These are phyloP conservation scores for Hippasteria phrygiana DNA, from an alignment of 53 echinoderm and acorn worm genomes.

Conservation along the genomic window DNA sequence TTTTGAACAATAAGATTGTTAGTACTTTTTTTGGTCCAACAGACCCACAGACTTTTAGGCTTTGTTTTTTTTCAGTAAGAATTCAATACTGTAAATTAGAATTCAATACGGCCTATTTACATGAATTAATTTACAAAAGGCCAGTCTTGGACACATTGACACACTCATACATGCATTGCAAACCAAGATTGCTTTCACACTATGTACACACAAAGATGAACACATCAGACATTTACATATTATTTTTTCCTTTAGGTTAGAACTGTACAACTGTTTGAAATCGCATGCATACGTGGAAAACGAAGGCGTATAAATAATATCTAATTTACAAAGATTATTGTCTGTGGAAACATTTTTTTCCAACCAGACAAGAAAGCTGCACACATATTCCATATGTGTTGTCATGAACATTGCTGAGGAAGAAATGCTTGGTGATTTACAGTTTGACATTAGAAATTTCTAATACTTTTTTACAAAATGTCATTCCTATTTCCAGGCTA, in stretches of 20 bases:
- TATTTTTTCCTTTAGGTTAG: background rate
- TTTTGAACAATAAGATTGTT: background rate
- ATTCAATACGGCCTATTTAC: conserved; percentile 35
- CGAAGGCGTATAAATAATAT: background rate
- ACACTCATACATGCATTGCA: conserved; percentile 40
- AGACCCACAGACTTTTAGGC: background rate
- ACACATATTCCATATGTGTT: too few species aligned
- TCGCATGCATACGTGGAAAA: background rate
- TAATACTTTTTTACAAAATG: too few species aligned
- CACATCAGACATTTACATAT: conserved; percentile 54
- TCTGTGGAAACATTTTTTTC: background rate
- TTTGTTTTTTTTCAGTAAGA: conserved; percentile 3
- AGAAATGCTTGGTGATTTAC: too few species aligned
- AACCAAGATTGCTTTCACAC: conserved; percentile 40
- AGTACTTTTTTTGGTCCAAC: background rate
- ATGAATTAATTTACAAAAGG: conserved; percentile 24
- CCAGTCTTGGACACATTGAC: background rate
- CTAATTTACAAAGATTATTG: background rate
- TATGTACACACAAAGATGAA: conserved; percentile 19
- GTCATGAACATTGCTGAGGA: too few species aligned
- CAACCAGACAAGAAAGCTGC: background rate
- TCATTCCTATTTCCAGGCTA: too few species aligned
- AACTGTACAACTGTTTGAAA: conserved; percentile 14
- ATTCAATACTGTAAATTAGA: conserved; percentile 24
- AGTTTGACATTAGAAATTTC: too few species aligned